Percentiles rank a stretch among this genome's conserved stretches.
phyloP scores from a whole-genome alignment of 2,113 vertebrate genomes.

The Neopipo cinnamomea region DNA sequence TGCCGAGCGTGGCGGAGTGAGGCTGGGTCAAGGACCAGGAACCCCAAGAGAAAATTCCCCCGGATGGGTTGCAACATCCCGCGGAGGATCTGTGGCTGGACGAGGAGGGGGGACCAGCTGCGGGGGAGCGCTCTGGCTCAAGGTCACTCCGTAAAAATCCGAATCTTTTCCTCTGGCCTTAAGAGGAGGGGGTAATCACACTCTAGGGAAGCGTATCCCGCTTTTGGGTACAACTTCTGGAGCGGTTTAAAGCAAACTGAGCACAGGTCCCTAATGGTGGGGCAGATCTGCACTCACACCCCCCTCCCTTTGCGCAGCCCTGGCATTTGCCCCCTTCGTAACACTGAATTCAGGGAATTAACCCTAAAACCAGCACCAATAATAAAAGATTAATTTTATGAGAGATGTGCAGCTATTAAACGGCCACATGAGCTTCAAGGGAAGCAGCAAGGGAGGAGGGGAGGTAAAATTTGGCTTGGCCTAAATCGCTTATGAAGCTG shows the following conservation, averaged over 20 bases:
- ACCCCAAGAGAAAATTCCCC: not conserved
- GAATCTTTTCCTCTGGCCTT: not conserved
- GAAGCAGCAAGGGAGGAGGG: not conserved
- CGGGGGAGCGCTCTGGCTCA: not conserved
- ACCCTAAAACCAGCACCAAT: not conserved
- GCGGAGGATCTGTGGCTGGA: not conserved
- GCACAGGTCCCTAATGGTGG: fast-evolving
- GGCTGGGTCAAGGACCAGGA: not conserved
- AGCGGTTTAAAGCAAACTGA: not conserved
- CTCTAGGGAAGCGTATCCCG: fast-evolving
- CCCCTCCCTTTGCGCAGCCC: not conserved
- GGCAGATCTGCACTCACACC: fast-evolving
- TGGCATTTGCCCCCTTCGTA: fast-evolving
- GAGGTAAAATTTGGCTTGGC: not conserved
- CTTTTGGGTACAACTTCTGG: not conserved
- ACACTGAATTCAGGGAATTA: not conserved
- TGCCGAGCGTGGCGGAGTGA: not conserved
- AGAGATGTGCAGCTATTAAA: not conserved
- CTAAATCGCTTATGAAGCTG: not conserved
- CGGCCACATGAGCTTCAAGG: not conserved
- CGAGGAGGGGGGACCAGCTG: fast-evolving
- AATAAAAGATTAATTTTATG: not conserved
- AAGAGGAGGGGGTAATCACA: not conserved
- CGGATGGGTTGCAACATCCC: not conserved
- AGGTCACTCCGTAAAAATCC: not conserved